These are phyloP conservation scores for Pipa parva DNA, from an alignment of 2,113 vertebrate species.

Conservation along the genomic window DNA sequence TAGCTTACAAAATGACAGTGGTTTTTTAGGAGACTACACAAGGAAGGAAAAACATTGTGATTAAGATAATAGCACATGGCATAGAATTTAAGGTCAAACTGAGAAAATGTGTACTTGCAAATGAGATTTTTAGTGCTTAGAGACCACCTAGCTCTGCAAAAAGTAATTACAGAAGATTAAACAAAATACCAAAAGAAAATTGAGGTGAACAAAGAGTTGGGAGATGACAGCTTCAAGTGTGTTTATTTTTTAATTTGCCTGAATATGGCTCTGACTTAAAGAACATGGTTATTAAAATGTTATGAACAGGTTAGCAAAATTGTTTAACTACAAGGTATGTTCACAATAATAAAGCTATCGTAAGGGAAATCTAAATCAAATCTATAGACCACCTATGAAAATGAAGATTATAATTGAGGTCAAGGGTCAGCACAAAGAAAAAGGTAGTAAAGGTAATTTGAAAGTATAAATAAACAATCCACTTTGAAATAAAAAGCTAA, in stretches of 20 bases:
- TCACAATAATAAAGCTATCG: background rate
- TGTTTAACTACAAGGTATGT: conserved; percentile 4
- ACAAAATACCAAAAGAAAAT: conserved; percentile 38
- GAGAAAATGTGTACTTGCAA: conserved; percentile 28
- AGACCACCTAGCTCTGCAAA: conserved; percentile 28
- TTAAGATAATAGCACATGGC: conserved; percentile 13
- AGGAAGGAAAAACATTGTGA: background rate
- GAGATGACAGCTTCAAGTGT: background rate
- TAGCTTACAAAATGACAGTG: background rate
- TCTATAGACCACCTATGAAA: background rate
- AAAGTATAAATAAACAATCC: too few species aligned
- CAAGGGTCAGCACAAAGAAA: background rate
- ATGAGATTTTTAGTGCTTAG: conserved; percentile 28
- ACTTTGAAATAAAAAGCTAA: too few species aligned
- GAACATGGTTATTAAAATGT: background rate
- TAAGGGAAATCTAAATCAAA: conserved; percentile 10
- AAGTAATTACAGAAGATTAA: conserved; percentile 42
- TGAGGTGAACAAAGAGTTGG: conserved; percentile 34
- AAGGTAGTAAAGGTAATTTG: conserved; percentile 7
- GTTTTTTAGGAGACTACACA: background rate
- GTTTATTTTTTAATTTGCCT: conserved; percentile 8
- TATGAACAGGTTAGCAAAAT: background rate
- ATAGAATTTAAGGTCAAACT: conserved; percentile 22
- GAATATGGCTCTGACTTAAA: conserved; percentile 1
- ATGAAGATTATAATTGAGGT: conserved; percentile 26